Evolutionary conservation across 2,888 invertebrate species (phyloP).

Genomic region (Onchidella celtica): DNA sequence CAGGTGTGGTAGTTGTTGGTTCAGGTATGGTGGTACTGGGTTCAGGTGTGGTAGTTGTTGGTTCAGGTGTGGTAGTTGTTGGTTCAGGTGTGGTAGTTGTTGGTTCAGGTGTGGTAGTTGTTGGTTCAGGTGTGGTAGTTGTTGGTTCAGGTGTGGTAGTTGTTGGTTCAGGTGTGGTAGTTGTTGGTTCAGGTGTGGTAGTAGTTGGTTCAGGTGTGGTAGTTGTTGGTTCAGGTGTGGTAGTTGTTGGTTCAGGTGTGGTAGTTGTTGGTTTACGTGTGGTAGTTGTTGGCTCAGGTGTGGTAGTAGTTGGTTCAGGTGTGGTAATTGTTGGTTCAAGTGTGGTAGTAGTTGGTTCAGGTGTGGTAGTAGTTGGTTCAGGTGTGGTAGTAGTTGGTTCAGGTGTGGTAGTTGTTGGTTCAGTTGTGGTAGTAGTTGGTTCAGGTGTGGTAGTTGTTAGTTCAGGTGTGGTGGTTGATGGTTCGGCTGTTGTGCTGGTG

Average conservation of each 20-base stretch:
- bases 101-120: background rate
- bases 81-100: background rate
- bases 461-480: background rate
- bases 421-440: background rate
- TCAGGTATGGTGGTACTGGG: background rate
- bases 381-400: background rate
- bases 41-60: background rate
- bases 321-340: constrained; percentile 2
- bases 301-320: background rate
- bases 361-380: background rate
- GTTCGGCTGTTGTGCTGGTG: background rate
- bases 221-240: background rate
- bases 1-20: background rate
- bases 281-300: background rate
- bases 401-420: background rate
- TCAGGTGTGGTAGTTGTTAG: background rate
- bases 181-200: background rate
- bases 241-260: background rate
- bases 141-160: too few relatives aligned
- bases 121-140: background rate
- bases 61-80: background rate
- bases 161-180: background rate
- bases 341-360: background rate
- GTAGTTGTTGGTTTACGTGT: constrained; percentile 1
- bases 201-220: background rate